Base-by-base conservation (phyloP, 2,797 vertebrate genomes). In the Bovichtus diacanthus region DNA sequence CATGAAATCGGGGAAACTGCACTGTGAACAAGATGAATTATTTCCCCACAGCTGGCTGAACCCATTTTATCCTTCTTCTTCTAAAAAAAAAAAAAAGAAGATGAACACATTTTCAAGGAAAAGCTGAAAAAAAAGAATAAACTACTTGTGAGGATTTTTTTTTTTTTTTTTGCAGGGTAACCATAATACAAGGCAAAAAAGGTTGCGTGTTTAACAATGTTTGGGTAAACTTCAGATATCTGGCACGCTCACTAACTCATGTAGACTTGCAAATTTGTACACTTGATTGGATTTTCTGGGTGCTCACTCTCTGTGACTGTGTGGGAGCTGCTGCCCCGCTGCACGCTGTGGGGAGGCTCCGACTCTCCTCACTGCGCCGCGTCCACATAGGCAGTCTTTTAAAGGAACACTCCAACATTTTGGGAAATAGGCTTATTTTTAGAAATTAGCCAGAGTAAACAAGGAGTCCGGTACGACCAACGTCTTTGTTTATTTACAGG, bases 21-120 rank as follows among this genome's bases (percentile, higher is more conserved):
- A 18, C 61, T 41, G n/a, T 67, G 41, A 64, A 67, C n/a, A 53
- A 64, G 73, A 83, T 67, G 51, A 76, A 59, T 80, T 39, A 59
- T 76, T 46, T 63, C 60, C 72, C 31, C 25, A 39, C 50, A 58
- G 70, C 46, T 51, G 39, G 12, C 15, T 78, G 47, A 56, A 47
- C 56, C 62, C 23, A 27, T 59, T 9, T 23, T 50, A 36, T 60
- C 47, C 19, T 39, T 38, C n/a, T n/a, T n/a, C n/a, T 27, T 27
- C 5, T 4, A 27, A 27, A 27, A 5, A 27, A 1, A 27, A 1
- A 27, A 27, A 27, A 27, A 27, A 27, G 11, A 15, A 47, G 11
- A 58, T 25, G 31, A 38, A 67, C 49, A 55, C 3, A 8, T 58
- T 59, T 59, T 80, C 3, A 36, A 67, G 8, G 31, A 31, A n/a